Conservation (phyloP, 1,140 invertebrate genomes). For the Ooceraea biroi region DNA sequence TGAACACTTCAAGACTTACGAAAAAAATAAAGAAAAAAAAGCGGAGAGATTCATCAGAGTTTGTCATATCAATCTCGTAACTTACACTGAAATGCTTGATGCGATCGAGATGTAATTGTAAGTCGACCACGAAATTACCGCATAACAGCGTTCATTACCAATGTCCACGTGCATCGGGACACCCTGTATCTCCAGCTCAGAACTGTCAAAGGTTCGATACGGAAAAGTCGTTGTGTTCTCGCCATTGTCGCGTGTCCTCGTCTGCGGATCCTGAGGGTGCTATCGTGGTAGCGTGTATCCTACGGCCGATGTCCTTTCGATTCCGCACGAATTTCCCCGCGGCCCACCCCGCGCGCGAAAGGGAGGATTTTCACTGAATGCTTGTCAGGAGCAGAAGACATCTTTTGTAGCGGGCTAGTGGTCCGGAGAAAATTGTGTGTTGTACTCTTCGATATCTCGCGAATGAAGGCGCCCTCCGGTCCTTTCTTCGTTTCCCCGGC, state of each 20-base stretch:
- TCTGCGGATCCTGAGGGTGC: constrained; percentile 68
- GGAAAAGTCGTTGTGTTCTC: constrained; percentile 79
- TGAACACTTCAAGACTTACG: too few species aligned
- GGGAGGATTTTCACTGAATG: constrained; percentile 80
- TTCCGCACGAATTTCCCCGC: constrained; percentile 67
- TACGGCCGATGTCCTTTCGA: constrained; percentile 69
- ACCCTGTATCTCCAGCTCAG: constrained; percentile 37
- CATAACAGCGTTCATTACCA: not conserved
- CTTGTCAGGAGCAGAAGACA: constrained; percentile 85
- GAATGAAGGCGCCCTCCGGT: constrained; percentile 75
- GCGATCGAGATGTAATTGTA: too few species aligned
- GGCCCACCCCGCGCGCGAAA: not conserved
- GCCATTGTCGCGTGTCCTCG: constrained; percentile 78
- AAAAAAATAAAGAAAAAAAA: too few species aligned
- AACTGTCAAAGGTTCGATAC: constrained; percentile 76
- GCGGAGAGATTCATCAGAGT: too few species aligned
- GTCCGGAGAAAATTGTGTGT: constrained; percentile 85
- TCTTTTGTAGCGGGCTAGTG: constrained; percentile 84
- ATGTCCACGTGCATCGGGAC: constrained; percentile 3
- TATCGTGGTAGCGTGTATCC: constrained; percentile 58
- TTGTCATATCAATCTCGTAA: too few species aligned
- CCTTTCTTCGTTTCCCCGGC: constrained; percentile 21
- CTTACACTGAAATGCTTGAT: not conserved
- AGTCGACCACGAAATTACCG: not conserved
- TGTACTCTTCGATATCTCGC: constrained; percentile 78